Percentiles rank a stretch among this genome's conserved stretches.
phyloP scores from a whole-genome alignment of 2,888 invertebrate species.

The Epinotia bilunana region DNA sequence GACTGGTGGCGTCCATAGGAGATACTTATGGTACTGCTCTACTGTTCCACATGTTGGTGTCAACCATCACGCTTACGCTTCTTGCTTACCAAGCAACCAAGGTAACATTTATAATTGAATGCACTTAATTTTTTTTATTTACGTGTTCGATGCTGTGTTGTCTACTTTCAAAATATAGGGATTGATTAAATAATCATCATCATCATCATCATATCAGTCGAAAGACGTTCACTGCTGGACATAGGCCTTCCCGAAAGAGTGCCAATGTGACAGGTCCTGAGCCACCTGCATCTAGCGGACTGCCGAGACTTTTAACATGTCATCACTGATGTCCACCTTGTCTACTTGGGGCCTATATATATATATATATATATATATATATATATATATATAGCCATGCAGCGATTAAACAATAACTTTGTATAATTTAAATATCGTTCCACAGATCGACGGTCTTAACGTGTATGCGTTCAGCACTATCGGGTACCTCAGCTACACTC shows the following conservation, averaged over 20 bases:
- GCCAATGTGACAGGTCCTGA: too few relatives aligned
- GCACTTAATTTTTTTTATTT: background rate
- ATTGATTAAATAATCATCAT: background rate
- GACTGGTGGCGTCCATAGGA: constrained; percentile 91
- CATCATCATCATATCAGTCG: too few relatives aligned
- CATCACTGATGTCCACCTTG: too few relatives aligned
- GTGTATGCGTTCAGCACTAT: constrained; percentile 91
- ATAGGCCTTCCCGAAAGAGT: too few relatives aligned
- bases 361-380: too few relatives aligned
- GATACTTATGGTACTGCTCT: constrained; percentile 94
- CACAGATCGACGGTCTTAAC: constrained; percentile 89
- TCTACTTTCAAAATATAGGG: background rate
- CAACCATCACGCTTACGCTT: constrained; percentile 92
- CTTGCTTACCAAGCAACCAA: constrained; percentile 95
- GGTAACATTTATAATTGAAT: constrained; percentile 69
- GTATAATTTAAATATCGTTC: constrained; percentile 4
- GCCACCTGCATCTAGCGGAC: too few relatives aligned
- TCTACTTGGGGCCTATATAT: too few relatives aligned
- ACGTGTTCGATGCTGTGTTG: background rate
- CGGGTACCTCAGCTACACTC: constrained; percentile 91
- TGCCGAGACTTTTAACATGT: too few relatives aligned
- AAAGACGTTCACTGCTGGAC: too few relatives aligned
- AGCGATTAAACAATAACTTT: background rate
- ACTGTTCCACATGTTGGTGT: constrained; percentile 92
- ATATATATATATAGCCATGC: too few relatives aligned